Evolutionary conservation across 2,888 invertebrate genomes (phyloP).

Genomic region (Cinara cedri): DNA sequence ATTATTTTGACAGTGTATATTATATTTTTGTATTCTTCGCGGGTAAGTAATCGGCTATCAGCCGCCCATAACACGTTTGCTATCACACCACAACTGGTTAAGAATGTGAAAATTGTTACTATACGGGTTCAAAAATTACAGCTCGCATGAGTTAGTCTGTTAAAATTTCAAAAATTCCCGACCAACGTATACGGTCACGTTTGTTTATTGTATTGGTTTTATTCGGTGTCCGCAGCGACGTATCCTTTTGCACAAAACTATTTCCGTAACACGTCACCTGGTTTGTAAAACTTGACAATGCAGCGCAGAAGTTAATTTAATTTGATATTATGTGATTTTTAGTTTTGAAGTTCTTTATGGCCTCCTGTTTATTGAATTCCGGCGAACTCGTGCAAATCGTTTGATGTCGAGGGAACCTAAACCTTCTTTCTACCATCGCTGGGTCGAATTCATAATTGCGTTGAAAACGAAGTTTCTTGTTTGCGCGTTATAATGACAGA

Average conservation of each 20-base stretch:
- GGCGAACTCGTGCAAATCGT: neutral
- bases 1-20: neutral
- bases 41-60: neutral
- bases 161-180: neutral
- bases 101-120: conserved; percentile 13
- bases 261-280: conserved; percentile 13
- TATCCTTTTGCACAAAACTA: neutral
- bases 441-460: neutral
- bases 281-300: neutral
- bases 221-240: neutral
- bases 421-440: neutral
- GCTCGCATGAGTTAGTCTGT: neutral
- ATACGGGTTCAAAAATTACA: conserved; percentile 22
- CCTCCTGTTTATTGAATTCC: neutral
- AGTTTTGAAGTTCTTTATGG: neutral
- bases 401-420: no score
- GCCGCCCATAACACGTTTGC: neutral
- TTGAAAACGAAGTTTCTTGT: neutral
- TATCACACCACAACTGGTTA: conserved; percentile 6
- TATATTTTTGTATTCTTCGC: neutral
- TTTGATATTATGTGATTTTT: neutral
- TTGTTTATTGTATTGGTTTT: no score
- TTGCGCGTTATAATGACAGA: neutral
- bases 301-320: neutral
- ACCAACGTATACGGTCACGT: neutral